A percentile compares a stretch with the other conserved stretches of the same genome.
Conservation (phyloP, 2,113 vertebrate species). For the Cariama cristata region DNA sequence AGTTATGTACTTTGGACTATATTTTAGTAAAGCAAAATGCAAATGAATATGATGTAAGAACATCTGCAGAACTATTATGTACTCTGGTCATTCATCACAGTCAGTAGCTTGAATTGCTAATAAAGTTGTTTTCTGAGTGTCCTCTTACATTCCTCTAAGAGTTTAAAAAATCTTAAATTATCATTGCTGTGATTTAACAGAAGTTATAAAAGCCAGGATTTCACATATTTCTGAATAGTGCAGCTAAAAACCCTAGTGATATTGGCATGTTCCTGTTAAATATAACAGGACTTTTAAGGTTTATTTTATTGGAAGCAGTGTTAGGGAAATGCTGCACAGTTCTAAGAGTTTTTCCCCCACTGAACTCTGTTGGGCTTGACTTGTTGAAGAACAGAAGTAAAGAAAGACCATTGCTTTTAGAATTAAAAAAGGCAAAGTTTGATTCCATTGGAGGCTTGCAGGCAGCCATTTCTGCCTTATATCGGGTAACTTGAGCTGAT, state of each 20-base stretch:
- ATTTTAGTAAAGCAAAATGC: slow-evolving; percentile 23
- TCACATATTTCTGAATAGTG: neutral
- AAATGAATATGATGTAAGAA: neutral
- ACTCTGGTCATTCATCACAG: neutral
- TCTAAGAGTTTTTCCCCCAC: neutral
- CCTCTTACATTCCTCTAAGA: neutral
- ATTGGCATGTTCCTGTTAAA: neutral
- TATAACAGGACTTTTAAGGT: neutral
- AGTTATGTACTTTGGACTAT: neutral
- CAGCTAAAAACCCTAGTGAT: neutral
- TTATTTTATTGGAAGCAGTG: slow-evolving; percentile 1
- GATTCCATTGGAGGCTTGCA: neutral
- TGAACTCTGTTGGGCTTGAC: neutral
- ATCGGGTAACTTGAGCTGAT: slow-evolving; percentile 9
- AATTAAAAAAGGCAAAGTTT: neutral
- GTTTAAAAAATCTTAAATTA: neutral
- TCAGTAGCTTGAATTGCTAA: neutral
- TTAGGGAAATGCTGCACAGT: neutral
- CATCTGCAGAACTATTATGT: neutral
- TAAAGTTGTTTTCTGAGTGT: neutral
- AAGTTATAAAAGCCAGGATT: neutral
- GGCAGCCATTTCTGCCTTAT: slow-evolving; percentile 4
- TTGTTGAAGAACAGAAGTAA: neutral
- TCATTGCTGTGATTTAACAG: neutral
- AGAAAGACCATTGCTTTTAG: neutral